Conservation (phyloP, 2,888 invertebrate genomes). For the Harpalus rubripes region DNA sequence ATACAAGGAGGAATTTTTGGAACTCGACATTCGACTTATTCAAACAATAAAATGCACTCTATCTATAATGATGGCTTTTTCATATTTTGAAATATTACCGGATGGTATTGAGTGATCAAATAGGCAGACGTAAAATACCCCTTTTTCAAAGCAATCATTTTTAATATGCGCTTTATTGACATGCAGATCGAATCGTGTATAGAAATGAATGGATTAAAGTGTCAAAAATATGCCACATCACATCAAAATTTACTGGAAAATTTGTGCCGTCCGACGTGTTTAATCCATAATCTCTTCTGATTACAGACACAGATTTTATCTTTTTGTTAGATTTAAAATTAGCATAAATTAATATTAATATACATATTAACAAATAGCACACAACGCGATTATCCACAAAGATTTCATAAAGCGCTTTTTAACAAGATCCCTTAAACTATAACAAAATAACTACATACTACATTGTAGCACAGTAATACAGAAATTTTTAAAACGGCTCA, state of each 20-base stretch:
- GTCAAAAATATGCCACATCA: conserved; percentile 40
- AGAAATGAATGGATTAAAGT: conserved; percentile 33
- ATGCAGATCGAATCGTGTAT: conserved; percentile 30
- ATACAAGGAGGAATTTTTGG: too few species aligned
- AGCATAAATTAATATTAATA: background rate
- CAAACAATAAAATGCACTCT: background rate
- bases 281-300: conserved; percentile 16
- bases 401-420: too few species aligned
- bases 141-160: conserved; percentile 35
- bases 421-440: too few species aligned
- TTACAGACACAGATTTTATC: background rate
- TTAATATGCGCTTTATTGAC: conserved; percentile 30
- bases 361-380: background rate
- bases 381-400: too few species aligned
- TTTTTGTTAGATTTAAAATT: background rate
- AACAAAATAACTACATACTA: too few species aligned
- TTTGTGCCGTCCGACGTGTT: background rate
- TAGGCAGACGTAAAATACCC: conserved; percentile 1
- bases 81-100: background rate
- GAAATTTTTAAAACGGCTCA: too few species aligned
- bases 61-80: background rate
- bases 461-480: too few species aligned
- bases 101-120: background rate
- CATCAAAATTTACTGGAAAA: conserved; percentile 20
- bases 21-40: too few species aligned